Conservation (phyloP, 2,888 invertebrate species). For the Melanophora roralis region DNA sequence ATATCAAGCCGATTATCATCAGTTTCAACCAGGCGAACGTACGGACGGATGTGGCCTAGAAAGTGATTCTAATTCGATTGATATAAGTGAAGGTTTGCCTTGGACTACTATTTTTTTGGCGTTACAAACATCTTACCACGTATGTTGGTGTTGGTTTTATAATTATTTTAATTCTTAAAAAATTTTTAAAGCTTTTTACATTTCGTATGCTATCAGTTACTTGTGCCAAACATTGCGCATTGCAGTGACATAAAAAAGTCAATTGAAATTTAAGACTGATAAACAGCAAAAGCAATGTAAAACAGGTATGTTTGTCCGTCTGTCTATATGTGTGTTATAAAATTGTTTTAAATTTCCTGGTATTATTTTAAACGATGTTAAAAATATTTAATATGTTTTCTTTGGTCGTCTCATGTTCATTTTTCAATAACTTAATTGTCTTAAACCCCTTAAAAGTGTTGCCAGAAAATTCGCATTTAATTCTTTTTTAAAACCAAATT, state of each 20-base stretch:
- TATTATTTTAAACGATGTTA: constrained; percentile 35
- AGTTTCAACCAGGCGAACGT: no score
- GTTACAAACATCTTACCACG: no score
- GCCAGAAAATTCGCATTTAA: no score
- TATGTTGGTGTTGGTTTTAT: no score
- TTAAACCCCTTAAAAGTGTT: constrained; percentile 47
- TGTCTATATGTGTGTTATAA: not conserved
- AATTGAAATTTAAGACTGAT: constrained; percentile 55
- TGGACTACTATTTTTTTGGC: no score
- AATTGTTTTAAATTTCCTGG: constrained; percentile 47
- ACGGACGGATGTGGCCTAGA: no score
- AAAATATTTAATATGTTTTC: constrained; percentile 51
- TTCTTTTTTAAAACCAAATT: no score
- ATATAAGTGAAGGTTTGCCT: no score
- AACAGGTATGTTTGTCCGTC: not conserved
- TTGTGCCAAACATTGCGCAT: constrained; percentile 14
- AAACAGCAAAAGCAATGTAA: constrained; percentile 9
- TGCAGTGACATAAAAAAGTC: constrained; percentile 30
- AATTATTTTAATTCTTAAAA: no score
- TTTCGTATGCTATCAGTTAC: not conserved
- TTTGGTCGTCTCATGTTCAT: constrained; percentile 59
- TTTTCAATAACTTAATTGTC: constrained; percentile 54
- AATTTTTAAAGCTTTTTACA: no score
- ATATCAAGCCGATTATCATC: no score
- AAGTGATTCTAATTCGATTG: no score